Evolutionary conservation across 2,797 vertebrate species (phyloP).

Genomic region (Acipenser transmontanus): DNA sequence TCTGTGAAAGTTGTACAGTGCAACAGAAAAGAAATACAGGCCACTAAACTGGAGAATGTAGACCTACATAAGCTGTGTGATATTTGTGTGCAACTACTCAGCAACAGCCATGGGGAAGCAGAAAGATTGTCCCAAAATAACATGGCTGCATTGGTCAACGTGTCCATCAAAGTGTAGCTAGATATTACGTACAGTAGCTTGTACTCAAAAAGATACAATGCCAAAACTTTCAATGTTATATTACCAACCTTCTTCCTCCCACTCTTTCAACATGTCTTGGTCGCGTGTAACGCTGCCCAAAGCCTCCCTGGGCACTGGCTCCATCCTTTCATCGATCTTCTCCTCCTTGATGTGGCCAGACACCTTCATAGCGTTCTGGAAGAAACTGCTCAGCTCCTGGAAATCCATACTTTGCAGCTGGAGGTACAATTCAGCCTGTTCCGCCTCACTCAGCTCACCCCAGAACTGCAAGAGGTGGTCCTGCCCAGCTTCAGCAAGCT

Average conservation of each 20-base stretch:
- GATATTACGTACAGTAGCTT: too few relatives aligned
- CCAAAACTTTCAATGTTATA: background rate
- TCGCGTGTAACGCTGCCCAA: constrained; percentile 83
- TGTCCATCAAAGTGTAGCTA: too few relatives aligned
- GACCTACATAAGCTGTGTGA: background rate
- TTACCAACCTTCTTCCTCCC: constrained; percentile 76
- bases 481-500: constrained; percentile 64
- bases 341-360: constrained; percentile 53
- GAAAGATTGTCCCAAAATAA: too few relatives aligned
- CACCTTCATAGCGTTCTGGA: constrained; percentile 63
- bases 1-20: too few relatives aligned
- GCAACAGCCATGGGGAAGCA: too few relatives aligned
- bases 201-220: background rate
- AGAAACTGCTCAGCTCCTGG: constrained; percentile 73
- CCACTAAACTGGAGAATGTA: background rate
- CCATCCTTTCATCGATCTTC: constrained; percentile 76
- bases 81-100: background rate
- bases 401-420: constrained; percentile 74
- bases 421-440: constrained; percentile 49
- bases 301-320: constrained; percentile 79
- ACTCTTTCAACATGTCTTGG: constrained; percentile 60
- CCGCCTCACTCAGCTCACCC: constrained; percentile 58
- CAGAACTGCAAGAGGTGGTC: constrained; percentile 79
- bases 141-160: too few relatives aligned
- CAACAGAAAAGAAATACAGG: background rate